Evolutionary conservation across 2,888 invertebrate genomes (phyloP).

Genomic region (Patella pellucida): DNA sequence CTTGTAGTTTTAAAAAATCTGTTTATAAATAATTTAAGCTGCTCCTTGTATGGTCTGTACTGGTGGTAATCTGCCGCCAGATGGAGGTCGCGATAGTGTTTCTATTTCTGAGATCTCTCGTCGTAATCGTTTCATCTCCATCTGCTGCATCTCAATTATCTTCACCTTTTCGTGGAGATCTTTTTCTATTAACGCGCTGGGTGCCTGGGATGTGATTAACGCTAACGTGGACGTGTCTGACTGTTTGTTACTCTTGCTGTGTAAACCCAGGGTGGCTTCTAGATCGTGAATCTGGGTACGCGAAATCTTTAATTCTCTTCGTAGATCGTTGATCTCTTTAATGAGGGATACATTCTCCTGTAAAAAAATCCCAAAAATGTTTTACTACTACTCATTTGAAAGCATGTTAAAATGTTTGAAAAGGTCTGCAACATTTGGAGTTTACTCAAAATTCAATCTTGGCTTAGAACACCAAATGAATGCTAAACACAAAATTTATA

Average conservation of each 20-base stretch:
- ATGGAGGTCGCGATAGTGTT: slow-evolving; percentile 49
- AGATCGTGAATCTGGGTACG: slow-evolving; percentile 80
- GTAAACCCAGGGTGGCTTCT: slow-evolving; percentile 75
- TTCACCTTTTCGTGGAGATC: slow-evolving; percentile 76
- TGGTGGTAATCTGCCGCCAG: slow-evolving; percentile 53
- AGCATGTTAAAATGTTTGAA: too few species aligned
- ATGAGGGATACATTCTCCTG: slow-evolving; percentile 84
- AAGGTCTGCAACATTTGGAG: too few species aligned
- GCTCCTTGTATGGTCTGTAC: slow-evolving; percentile 35
- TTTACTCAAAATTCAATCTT: too few species aligned
- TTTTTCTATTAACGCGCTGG: slow-evolving; percentile 75
- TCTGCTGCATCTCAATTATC: slow-evolving; percentile 72
- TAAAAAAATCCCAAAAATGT: slow-evolving; percentile 55
- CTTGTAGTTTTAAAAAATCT: neutral
- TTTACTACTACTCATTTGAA: too few species aligned
- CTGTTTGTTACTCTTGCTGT: slow-evolving; percentile 61
- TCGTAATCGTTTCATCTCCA: slow-evolving; percentile 72
- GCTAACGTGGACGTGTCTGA: slow-evolving; percentile 51
- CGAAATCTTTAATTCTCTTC: slow-evolving; percentile 79
- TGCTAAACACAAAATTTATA: too few species aligned
- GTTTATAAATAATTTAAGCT: slow-evolving; percentile 20
- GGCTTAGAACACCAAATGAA: too few species aligned
- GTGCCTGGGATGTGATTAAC: slow-evolving; percentile 55
- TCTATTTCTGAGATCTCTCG: slow-evolving; percentile 57
- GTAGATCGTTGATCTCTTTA: slow-evolving; percentile 82